Base-by-base conservation (phyloP, 2,797 vertebrate genomes). In the Garrulus glandarius region DNA sequence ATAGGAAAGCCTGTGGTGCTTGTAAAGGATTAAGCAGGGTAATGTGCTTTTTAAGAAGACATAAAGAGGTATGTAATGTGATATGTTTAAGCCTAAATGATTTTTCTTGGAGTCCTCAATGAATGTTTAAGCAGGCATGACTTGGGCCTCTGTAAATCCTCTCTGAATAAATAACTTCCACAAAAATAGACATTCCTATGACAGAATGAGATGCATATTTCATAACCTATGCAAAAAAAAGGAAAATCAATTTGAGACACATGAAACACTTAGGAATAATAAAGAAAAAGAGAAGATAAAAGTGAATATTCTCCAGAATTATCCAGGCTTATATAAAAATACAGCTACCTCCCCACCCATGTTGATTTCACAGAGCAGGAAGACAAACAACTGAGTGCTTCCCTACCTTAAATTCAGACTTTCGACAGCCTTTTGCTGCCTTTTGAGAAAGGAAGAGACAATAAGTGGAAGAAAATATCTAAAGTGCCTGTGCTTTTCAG, bases 11-110 rank as follows among this genome's bases (percentile, higher is more conserved):
- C 90, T 94, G 85, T 96, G 87, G 89, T 87, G 79, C 57, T 93
- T 95, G 93, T 93, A 94, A 92, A 89, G 94, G 95, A 96, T 97
- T 97, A 95, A 97, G 72, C 78, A 94, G 94, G 84, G 95, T 95
- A 96, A 96, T 95, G 89, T 89, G 93, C 93, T 95, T 97, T 97
- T 96, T 91, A 96, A 94, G 94, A 96, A 92, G 96, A 96, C 78
- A 95, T 95, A 95, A 92, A 79, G 83, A 95, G 82, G 68, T 94
- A 94, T 93, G 92, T 97, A 97, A 96, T 81, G 93, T 83, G 41
- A 65, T 95, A 96, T 68, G 36, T 67, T 89, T 92, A 94, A 96
- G 79, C 90, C 75, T 95, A 96, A 95, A 95, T 95, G 86, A 91
- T 92, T 96, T 96, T 92, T 95, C 92, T 87, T 87, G 61, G 86